Base-by-base conservation (phyloP, 2,888 invertebrate species). In the Agriotes lineatus region DNA sequence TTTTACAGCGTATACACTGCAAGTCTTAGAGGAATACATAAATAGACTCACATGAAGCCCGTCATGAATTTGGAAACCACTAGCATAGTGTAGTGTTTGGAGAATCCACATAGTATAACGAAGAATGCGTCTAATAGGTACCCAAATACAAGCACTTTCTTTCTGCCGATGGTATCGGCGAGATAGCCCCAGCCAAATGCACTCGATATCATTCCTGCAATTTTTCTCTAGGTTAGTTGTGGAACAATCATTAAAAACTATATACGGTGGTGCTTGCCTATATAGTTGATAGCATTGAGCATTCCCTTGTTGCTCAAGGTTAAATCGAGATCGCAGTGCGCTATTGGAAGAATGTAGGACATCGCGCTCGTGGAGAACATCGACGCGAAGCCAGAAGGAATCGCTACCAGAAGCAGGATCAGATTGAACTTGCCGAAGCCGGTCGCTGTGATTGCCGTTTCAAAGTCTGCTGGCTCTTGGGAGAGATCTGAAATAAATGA, bases 131-230 rank as follows among this genome's bases (percentile, higher is more conserved):
- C 88, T 7, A 87, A 79, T 48, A 92, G 79, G 78, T 90, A 90
- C 0, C 93, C 93, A 78, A 88, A 86, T 22, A 91, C 84, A 74
- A 94, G 85, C 60, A 93, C 87, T 77, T 88, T 88, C 73, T 88
- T 88, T 67, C 92, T 86, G 7, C 93, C 94, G 67, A 91, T 86
- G 0, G 91, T 90, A 79, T 94, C 94, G 0, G 93, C 91, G 4
- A 93, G 81, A 78, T 90, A 93, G 0, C 94, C 94, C 94, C 94
- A 94, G 1, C 92, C 71, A 79, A 92, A 87, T 0, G 91, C 91
- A 37, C 93, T 92, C 0, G 88, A 86, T 73, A 92, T 90, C 92
- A 94, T 94, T 18, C 93, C 94, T 93, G 79, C 0, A 79, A 54
- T 14, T 50, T 50, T 25, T 19, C 44, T 44, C 30, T 50, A 50